A percentile compares a stretch with the other conserved stretches of the same genome.
These are phyloP conservation scores for Parnassius apollo DNA, from an alignment of 2,888 invertebrate species.

Conservation along the genomic window DNA sequence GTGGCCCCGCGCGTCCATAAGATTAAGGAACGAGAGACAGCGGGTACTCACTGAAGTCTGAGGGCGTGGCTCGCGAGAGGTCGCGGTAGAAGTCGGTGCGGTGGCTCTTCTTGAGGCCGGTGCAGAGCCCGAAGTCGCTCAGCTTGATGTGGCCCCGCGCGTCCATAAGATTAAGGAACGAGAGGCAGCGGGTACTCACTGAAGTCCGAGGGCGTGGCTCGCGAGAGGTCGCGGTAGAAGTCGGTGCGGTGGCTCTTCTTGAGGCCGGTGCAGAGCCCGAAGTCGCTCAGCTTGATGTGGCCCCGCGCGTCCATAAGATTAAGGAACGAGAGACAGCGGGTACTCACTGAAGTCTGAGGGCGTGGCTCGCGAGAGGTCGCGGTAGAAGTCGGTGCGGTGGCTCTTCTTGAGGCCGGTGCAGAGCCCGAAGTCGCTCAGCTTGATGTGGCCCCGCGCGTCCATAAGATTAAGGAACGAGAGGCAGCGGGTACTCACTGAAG, in stretches of 20 bases:
- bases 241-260: slow-evolving; percentile 99
- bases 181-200: slow-evolving; percentile 80
- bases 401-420: slow-evolving; percentile 99
- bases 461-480: not conserved
- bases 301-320: slow-evolving; percentile 83
- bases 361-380: slow-evolving; percentile 97
- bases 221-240: slow-evolving; percentile 98
- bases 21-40: not conserved
- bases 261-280: slow-evolving; percentile 98
- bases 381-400: slow-evolving; percentile 99
- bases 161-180: slow-evolving; percentile 80
- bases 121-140: slow-evolving; percentile 98
- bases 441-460: slow-evolving; percentile 99
- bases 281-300: slow-evolving; percentile 97
- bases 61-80: slow-evolving; percentile 96
- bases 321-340: not conserved
- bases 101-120: slow-evolving; percentile 99
- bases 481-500: slow-evolving; percentile 86
- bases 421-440: slow-evolving; percentile 97
- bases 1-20: slow-evolving; percentile 93
- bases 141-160: slow-evolving; percentile 98
- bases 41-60: slow-evolving; percentile 92
- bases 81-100: slow-evolving; percentile 99
- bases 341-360: slow-evolving; percentile 96
- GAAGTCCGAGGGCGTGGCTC: slow-evolving; percentile 98